phyloP scores from a whole-genome alignment of 2,888 invertebrate species.

The Lasiommata megera region DNA sequence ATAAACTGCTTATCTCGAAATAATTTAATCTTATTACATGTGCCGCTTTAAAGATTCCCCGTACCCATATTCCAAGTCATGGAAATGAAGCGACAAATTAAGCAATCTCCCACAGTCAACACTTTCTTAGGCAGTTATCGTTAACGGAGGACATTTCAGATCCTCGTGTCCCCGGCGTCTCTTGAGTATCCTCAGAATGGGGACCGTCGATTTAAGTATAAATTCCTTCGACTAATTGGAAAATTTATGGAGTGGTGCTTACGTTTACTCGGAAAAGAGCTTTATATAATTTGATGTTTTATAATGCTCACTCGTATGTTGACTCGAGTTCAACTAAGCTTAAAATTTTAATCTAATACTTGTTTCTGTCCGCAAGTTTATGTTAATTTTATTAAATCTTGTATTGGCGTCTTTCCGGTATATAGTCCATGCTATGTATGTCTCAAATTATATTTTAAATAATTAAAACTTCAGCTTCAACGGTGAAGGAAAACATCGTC shows the following conservation, averaged over 20 bases:
- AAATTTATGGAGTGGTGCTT: slow-evolving; percentile 20
- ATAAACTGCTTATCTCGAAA: background rate
- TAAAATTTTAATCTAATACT: no score
- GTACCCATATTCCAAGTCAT: background rate
- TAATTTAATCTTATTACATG: background rate
- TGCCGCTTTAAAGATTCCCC: background rate
- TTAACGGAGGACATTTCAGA: slow-evolving; percentile 52
- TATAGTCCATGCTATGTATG: no score
- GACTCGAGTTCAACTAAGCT: no score
- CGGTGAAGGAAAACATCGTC: background rate
- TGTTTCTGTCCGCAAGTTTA: background rate
- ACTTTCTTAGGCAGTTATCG: slow-evolving; percentile 50
- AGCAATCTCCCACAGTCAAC: slow-evolving; percentile 47
- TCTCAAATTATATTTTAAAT: no score
- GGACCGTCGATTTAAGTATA: slow-evolving; percentile 32
- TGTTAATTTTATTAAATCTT: background rate
- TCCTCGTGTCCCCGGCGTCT: slow-evolving; percentile 23
- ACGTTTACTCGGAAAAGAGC: slow-evolving; percentile 9
- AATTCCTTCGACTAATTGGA: slow-evolving; percentile 30
- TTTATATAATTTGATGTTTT: background rate
- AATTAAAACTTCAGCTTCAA: no score
- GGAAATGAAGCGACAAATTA: slow-evolving; percentile 42
- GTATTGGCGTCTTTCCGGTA: no score
- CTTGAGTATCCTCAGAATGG: slow-evolving; percentile 28
- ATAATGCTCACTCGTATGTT: background rate